Base-by-base conservation (phyloP, 2,113 vertebrate genomes). In the Electrona antarctica region DNA sequence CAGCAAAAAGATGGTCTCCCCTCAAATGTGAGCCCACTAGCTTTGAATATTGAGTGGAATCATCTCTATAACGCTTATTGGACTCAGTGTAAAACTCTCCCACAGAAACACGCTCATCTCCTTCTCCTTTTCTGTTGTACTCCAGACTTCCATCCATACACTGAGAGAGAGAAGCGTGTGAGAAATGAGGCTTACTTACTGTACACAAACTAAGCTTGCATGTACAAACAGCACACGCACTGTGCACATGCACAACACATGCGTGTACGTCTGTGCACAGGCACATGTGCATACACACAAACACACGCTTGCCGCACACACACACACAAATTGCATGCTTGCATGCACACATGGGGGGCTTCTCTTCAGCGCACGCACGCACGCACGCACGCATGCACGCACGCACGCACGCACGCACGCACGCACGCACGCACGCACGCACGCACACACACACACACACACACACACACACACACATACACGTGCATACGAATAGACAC, bases 401-500 rank as follows among this genome's bases (percentile, higher is more conserved):
- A 4, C 33, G 33, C 5, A 41, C 33, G 33, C 58, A 60, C 7
- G 15, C 14, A 57, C 55, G 21, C n/a, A 41, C 33, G 3, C n/a
- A 48, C 48, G 29, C 61, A 64, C 48, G 33, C 49, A 21, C 61
- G 9, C 45, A 48, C 7, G 15, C 14, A 57, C 55, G 21, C n/a
- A 41, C 33, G 3, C n/a, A 48, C 48, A 51, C 61, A 64, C 48
- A 52, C 49, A 21, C 61, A 15, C 45, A 48, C 61, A 48, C 61
- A 63, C 48, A 76, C 47, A 54, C 47, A 51, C 58, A 67, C 71
- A 77, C 60, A 64, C 60, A 73, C 68, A 62, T 74, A 81, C 87
- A 84, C 76, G 46, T 77, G 79, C 68, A 67, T 33, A 41, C 5
- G 33, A 41, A 41, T 41, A 41, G 33, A 41, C 33, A 41, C 33